Evolutionary conservation across 2,797 vertebrate species (phyloP).

Genomic region (Malacoraja senta): DNA sequence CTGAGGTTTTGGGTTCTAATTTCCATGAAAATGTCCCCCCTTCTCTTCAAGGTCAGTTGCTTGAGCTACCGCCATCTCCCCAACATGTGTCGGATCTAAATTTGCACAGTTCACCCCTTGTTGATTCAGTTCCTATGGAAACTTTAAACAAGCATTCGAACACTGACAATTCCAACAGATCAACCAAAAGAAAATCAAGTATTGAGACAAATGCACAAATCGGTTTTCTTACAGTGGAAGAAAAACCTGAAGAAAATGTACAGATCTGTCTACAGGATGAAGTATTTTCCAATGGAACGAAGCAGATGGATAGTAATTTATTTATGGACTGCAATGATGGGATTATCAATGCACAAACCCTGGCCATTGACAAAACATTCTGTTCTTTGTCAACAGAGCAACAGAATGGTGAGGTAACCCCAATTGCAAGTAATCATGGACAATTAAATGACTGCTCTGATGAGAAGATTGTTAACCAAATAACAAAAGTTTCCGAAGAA

Average conservation of each 20-base stretch:
- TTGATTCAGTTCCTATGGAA: not conserved
- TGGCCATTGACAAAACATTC: not conserved
- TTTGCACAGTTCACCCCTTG: constrained; percentile 45
- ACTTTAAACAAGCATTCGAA: not conserved
- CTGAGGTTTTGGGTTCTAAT: constrained; percentile 45
- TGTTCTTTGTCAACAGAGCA: not conserved
- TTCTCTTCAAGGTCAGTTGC: not conserved
- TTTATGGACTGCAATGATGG: not conserved
- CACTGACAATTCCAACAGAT: too few relatives aligned
- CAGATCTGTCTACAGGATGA: not conserved
- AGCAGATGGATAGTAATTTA: constrained; percentile 9
- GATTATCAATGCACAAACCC: constrained; percentile 13
- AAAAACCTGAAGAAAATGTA: not conserved
- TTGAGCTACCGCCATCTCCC: constrained; percentile 43
- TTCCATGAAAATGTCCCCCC: constrained; percentile 44
- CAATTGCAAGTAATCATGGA: not conserved
- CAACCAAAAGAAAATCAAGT: not conserved
- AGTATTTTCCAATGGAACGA: not conserved
- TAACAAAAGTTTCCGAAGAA: not conserved
- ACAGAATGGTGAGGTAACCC: not conserved
- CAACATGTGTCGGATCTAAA: constrained; percentile 44
- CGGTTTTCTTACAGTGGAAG: not conserved
- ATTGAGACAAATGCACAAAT: not conserved
- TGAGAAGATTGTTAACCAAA: not conserved
- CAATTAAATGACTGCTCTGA: not conserved